A percentile compares a stretch with the other conserved stretches of the same genome.
These are phyloP conservation scores for Noctua janthina DNA, from an alignment of 2,888 invertebrate genomes.

Conservation along the genomic window DNA sequence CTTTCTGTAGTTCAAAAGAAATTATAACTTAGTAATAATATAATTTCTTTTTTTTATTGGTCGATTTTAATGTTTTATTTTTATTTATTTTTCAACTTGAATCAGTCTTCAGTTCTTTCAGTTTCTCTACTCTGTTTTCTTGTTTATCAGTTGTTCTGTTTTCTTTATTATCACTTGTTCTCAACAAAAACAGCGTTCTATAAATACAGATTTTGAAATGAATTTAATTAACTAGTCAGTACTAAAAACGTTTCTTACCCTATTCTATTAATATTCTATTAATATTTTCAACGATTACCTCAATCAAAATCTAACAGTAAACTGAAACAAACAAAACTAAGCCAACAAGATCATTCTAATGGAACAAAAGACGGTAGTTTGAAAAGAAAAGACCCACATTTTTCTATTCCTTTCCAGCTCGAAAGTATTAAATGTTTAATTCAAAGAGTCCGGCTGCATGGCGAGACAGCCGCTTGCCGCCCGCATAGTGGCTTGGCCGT, in stretches of 20 bases:
- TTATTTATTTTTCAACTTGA: neutral
- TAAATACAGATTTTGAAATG: neutral
- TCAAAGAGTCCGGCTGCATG: conserved; percentile 43
- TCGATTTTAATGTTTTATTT: neutral
- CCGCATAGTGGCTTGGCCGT: conserved; percentile 48
- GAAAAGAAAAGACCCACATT: conserved; percentile 45
- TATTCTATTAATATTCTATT: neutral
- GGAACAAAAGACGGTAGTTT: conserved; percentile 40
- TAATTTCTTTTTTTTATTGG: too few species aligned
- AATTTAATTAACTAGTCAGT: neutral
- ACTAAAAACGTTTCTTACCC: neutral
- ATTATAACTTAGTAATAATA: neutral
- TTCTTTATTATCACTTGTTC: neutral
- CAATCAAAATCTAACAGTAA: conserved; percentile 6
- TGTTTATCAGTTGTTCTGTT: neutral
- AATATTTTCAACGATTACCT: neutral
- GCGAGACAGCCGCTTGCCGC: conserved; percentile 39
- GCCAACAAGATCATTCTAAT: conserved; percentile 22
- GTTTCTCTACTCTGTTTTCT: neutral
- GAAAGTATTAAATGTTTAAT: conserved; percentile 67
- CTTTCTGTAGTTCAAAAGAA: neutral
- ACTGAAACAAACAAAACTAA: conserved; percentile 26
- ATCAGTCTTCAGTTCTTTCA: neutral
- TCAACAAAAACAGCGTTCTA: neutral
- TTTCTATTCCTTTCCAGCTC: conserved; percentile 44